These are phyloP conservation scores for Formica selysi DNA, from an alignment of 1,140 invertebrate genomes.

Conservation along the genomic window DNA sequence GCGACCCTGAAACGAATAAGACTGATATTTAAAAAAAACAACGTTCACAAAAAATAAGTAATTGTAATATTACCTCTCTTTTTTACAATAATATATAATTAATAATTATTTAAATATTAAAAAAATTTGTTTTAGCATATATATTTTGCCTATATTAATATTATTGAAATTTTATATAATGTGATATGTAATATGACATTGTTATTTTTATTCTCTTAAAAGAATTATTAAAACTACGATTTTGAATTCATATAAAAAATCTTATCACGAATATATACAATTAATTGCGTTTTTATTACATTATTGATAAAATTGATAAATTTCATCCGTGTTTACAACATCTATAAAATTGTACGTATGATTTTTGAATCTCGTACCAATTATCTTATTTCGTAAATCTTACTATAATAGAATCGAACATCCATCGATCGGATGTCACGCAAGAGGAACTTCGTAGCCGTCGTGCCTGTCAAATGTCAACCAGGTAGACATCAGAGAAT, in stretches of 20 bases:
- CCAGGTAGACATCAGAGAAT: constrained; percentile 70
- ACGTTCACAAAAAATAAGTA: not conserved
- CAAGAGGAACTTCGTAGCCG: constrained; percentile 71
- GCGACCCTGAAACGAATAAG: constrained; percentile 87
- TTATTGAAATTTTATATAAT: not conserved
- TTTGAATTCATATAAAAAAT: not conserved
- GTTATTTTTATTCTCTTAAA: not conserved
- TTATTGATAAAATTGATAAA: not conserved
- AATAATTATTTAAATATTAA: not conserved
- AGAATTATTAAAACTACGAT: not conserved
- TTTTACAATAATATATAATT: not conserved
- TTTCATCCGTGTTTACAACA: not conserved
- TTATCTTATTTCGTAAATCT: constrained; percentile 49
- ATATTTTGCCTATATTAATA: not conserved
- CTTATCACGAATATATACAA: not conserved
- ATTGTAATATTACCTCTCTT: not conserved
- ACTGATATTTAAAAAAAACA: not conserved
- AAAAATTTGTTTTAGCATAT: not conserved
- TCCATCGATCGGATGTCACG: constrained; percentile 76
- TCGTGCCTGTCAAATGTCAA: constrained; percentile 79
- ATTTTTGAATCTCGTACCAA: constrained; percentile 16
- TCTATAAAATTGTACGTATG: not conserved
- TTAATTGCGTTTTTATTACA: constrained; percentile 4
- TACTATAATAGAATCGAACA: constrained; percentile 58
- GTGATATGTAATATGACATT: not conserved